Percentiles rank a stretch among this genome's conserved stretches.
Conservation (phyloP, 2,888 invertebrate species). For the Acanthosepion esculentum region DNA sequence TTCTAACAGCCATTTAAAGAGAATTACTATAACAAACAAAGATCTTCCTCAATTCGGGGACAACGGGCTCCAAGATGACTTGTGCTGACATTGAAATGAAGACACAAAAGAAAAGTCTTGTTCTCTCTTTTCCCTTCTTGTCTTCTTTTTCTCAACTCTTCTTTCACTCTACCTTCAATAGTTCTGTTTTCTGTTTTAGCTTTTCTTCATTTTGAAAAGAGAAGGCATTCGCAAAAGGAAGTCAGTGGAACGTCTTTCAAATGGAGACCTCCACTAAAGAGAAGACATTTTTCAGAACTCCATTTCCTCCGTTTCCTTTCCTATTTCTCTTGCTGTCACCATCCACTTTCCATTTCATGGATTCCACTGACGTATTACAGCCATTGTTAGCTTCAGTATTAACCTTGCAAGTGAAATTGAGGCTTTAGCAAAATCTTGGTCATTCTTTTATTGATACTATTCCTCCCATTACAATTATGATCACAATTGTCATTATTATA, state of each 20-base stretch:
- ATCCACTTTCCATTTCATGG: background rate
- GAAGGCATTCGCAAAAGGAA: background rate
- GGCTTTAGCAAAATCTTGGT: background rate
- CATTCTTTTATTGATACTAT: background rate
- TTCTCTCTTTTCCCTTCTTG: background rate
- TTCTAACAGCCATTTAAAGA: too few relatives aligned
- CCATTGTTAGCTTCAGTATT: background rate
- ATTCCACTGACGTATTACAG: background rate
- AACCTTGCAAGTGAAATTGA: conserved; percentile 8
- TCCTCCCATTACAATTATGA: background rate
- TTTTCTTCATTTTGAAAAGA: background rate
- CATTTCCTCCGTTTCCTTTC: background rate
- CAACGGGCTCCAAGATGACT: background rate
- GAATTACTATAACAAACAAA: too few relatives aligned
- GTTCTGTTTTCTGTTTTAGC: background rate
- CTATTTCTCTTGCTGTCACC: background rate
- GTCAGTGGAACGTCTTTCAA: background rate
- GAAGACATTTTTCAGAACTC: conserved; percentile 7
- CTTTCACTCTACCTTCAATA: background rate
- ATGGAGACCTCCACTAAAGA: background rate
- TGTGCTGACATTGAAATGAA: background rate
- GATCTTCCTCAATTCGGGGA: too few relatives aligned
- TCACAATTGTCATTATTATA: background rate
- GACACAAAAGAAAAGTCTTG: background rate
- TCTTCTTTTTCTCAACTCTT: background rate